Evolutionary conservation across 2,888 invertebrate species (phyloP), one percentile per base, ranked within the genome.

Genomic region (Diarsia rubi): DNA sequence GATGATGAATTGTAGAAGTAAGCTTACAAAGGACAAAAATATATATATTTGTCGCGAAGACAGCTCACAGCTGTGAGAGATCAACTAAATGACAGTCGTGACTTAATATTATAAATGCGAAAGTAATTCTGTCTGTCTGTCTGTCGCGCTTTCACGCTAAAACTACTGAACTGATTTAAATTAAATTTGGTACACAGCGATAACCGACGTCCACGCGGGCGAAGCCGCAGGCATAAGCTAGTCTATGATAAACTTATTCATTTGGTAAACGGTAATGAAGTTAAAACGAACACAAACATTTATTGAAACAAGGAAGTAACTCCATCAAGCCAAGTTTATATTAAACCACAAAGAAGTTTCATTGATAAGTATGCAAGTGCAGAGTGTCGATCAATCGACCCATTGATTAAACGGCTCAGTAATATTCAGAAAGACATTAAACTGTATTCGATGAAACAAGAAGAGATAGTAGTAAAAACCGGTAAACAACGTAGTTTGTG

Each of bases 351-450:
- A 75, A 82, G 75, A 60, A 62, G 65, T 14, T 47, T 62, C 78
- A 79, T 86, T 84, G 73, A 80, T 70, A 60, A 52, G 64, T 57
- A 64, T 60, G 67, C 75, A 78, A 70, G 70, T 84, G 71, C 78
- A 66, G 27, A 63, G 65, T 57, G 69, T 60, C 69, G 60, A 84
- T 86, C 82, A 82, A 86, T 86, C 85, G 79, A 8, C 42, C 59
- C 79, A 75, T 86, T 84, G 80, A 86, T 84, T 69, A 86, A 57
- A 84, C 66, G 77, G 74, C 66, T 65, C 68, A 68, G 67, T 83
- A 73, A 69, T 81, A 85, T 79, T 82, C 68, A 84, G 54, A 12
- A 60, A 66, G 72, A 49, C 54, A 79, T 81, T 81, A 71, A 78
- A 78, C 64, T 66, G 57, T 71, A 68, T 19, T 71, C 37, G 66